Conservation (phyloP, 2,888 invertebrate genomes). For the Nymphalis c-album region DNA sequence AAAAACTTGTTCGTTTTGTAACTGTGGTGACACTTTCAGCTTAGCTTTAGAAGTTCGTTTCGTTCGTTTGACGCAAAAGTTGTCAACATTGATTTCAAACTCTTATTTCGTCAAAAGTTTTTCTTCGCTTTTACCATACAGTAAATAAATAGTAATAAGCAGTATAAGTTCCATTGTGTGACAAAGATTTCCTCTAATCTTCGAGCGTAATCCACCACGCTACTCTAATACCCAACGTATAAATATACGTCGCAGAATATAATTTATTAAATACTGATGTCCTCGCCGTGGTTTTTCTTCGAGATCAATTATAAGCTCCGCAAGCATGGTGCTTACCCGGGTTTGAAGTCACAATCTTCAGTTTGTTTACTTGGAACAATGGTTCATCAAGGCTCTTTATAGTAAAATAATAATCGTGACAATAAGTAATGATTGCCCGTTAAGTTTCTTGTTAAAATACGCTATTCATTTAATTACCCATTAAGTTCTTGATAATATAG, state of each 20-base stretch:
- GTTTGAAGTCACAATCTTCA: too few relatives aligned
- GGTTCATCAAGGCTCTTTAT: too few relatives aligned
- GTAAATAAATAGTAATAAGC: background rate
- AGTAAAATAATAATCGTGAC: background rate
- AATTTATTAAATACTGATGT: background rate
- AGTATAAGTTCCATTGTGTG: too few relatives aligned
- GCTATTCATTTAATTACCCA: conserved; percentile 19
- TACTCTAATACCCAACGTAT: too few relatives aligned
- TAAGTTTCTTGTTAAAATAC: conserved; percentile 17
- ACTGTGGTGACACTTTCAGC: conserved; percentile 1
- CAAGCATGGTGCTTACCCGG: too few relatives aligned
- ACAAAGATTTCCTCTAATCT: too few relatives aligned
- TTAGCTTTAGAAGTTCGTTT: background rate
- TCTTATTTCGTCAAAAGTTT: background rate
- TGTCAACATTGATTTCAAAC: background rate
- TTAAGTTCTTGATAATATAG: conserved; percentile 47
- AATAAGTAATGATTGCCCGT: background rate
- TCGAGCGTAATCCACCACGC: too few relatives aligned
- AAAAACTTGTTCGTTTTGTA: conserved; percentile 11
- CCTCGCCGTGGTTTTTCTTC: too few relatives aligned
- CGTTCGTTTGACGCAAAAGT: background rate
- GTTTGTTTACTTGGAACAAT: too few relatives aligned
- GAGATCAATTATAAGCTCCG: too few relatives aligned
- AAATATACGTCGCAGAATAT: background rate
- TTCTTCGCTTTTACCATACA: background rate